phyloP scores from a whole-genome alignment of 1,140 invertebrate species.

The Amphibalanus amphitrite region DNA sequence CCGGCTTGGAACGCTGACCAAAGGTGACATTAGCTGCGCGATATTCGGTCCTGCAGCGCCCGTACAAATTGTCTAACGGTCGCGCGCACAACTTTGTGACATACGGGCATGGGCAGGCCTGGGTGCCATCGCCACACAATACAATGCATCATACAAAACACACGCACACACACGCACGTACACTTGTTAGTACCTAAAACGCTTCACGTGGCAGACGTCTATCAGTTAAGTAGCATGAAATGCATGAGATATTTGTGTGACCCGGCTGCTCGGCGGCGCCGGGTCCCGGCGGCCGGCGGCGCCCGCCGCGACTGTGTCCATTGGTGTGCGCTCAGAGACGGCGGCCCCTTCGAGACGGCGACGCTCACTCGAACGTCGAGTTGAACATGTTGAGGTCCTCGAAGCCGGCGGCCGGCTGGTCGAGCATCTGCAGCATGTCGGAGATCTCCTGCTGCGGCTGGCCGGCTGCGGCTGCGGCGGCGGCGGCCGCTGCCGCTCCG shows the following conservation, averaged over 20 bases:
- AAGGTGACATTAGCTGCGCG: too few species aligned
- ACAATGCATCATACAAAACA: background rate
- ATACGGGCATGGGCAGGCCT: background rate
- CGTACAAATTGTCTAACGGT: too few species aligned
- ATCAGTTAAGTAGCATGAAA: constrained; percentile 50
- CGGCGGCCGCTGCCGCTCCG: constrained; percentile 26
- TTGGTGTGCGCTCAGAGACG: too few species aligned
- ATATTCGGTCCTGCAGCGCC: too few species aligned
- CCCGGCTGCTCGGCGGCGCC: constrained; percentile 12
- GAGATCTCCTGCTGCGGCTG: constrained; percentile 66
- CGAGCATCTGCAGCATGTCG: constrained; percentile 86
- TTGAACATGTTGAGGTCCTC: constrained; percentile 90
- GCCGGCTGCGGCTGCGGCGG: constrained; percentile 17
- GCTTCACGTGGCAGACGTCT: constrained; percentile 50
- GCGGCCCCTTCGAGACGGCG: too few species aligned
- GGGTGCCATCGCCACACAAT: background rate
- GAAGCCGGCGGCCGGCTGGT: constrained; percentile 61
- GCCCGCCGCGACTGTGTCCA: too few species aligned
- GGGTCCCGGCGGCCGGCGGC: too few species aligned
- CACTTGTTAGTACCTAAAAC: constrained; percentile 38
- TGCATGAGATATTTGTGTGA: constrained; percentile 36
- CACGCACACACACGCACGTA: background rate
- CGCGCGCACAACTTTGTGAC: background rate
- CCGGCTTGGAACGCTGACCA: too few species aligned
- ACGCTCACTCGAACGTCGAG: constrained; percentile 58